Evolutionary conservation across 2,888 invertebrate genomes (phyloP), one percentile per base, ranked within the genome.

Genomic region (Caenorhabditis sinica): DNA sequence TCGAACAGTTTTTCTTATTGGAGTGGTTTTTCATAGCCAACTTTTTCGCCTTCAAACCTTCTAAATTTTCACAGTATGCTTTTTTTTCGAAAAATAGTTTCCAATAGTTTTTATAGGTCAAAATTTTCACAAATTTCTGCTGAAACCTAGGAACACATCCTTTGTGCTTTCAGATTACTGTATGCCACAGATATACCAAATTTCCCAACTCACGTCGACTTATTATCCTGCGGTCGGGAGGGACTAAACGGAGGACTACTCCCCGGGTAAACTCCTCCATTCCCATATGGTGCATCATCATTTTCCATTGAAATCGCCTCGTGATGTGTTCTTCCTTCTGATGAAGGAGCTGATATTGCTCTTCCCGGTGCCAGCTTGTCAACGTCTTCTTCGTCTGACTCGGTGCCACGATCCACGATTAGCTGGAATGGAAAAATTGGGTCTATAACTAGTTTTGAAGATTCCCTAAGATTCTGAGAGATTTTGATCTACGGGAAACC

Each of bases 301-400:
- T 58, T 23, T 53, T 80, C 83, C 60, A 83, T 76, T 51, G 69
- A 25, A 25, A 79, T 74, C 13, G 75, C n/a, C 60, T 85, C 77
- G 58, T 82, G 81, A 2, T 40, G 40, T 45, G 49, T 49, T 45
- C 17, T n/a, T 2, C 25, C 65, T 45, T 51, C 63, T 43, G 17
- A 56, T 2, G 40, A 40, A 40, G 40, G 25, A 40, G 25, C 23
- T 2, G n/a, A n/a, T n/a, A n/a, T n/a, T n/a, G 73, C 66, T 33
- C 33, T 71, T 63, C 60, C 71, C 40, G n/a, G n/a, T 20, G 61
- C 68, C 33, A 69, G 28, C 36, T 77, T 85, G 2, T 82, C 81
- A 17, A 77, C 86, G 60, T 89, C 89, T 61, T 89, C 89, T 11
- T 88, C 89, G 56, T 84, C 86, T 40, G 87, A 87, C 15, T 89